A percentile compares a stretch with the other conserved stretches of the same genome.
These are phyloP conservation scores for Anthopleura sola DNA, from an alignment of 64 coral and sea anemone species.

Conservation along the genomic window DNA sequence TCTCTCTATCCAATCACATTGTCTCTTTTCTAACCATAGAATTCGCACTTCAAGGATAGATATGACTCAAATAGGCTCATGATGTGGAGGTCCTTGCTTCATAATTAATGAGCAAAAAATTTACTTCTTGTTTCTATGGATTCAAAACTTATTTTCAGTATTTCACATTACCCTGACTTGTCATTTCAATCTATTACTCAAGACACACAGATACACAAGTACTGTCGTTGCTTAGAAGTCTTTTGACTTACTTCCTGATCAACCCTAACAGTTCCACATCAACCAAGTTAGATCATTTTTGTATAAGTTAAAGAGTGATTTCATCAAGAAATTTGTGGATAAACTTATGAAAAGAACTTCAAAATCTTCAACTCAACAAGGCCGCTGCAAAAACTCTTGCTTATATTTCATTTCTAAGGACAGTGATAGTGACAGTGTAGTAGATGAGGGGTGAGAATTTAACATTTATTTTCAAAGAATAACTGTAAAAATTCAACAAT, in stretches of 20 bases:
- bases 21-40: neutral
- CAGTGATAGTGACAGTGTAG: constrained; percentile 51
- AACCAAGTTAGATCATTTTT: neutral
- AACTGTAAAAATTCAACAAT: neutral
- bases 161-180: neutral
- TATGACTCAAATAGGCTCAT: neutral
- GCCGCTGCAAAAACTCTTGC: constrained; percentile 59
- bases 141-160: constrained; percentile 9
- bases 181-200: neutral
- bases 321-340: neutral
- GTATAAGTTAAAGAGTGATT: neutral
- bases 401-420: constrained; percentile 69
- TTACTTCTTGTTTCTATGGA: constrained; percentile 3
- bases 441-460: constrained; percentile 1
- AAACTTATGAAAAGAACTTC: constrained; percentile 56
- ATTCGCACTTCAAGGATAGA: neutral
- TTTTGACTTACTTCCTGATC: neutral
- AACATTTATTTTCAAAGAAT: neutral
- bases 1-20: neutral
- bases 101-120: constrained; percentile 14
- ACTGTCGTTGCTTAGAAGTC: neutral
- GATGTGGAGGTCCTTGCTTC: neutral
- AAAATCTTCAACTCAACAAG: neutral
- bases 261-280: neutral
- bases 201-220: neutral